These are phyloP conservation scores for Pseudachorutes palmiensis DNA, from an alignment of 1,140 invertebrate species.

Conservation along the genomic window DNA sequence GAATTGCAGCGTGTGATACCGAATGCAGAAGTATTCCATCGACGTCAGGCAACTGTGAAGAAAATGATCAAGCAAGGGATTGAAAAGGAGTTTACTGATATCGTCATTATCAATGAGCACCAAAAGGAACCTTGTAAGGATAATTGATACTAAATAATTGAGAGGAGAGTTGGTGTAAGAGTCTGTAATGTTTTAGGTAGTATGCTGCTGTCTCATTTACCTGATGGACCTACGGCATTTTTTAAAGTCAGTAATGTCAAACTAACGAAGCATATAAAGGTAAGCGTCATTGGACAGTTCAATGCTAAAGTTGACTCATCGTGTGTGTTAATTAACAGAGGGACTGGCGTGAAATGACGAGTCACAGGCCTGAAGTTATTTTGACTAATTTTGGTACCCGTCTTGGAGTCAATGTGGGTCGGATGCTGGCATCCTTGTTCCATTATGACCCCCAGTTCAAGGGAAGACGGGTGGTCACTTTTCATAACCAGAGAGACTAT, in stretches of 20 bases:
- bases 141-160: background rate
- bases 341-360: conserved; percentile 67
- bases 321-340: too few species aligned
- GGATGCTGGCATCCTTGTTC: conserved; percentile 93
- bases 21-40: conserved; percentile 69
- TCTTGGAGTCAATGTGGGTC: conserved; percentile 75
- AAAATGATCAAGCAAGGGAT: conserved; percentile 78
- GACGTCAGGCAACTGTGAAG: conserved; percentile 81
- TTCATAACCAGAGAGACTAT: conserved; percentile 98
- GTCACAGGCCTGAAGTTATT: conserved; percentile 87
- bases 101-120: conserved; percentile 90
- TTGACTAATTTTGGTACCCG: conserved; percentile 94
- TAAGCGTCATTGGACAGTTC: conserved; percentile 30
- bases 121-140: conserved; percentile 71
- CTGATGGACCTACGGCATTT: conserved; percentile 88
- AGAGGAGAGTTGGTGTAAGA: background rate
- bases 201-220: conserved; percentile 83
- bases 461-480: conserved; percentile 85
- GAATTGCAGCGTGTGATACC: conserved; percentile 86
- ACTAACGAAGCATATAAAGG: conserved; percentile 64
- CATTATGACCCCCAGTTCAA: conserved; percentile 92
- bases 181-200: conserved; percentile 52
- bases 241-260: conserved; percentile 71
- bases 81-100: conserved; percentile 71
- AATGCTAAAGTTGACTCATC: too few species aligned